These are phyloP conservation scores for Galaxea fascicularis DNA, from an alignment of 92 coral and sea anemone genomes.

Conservation along the genomic window DNA sequence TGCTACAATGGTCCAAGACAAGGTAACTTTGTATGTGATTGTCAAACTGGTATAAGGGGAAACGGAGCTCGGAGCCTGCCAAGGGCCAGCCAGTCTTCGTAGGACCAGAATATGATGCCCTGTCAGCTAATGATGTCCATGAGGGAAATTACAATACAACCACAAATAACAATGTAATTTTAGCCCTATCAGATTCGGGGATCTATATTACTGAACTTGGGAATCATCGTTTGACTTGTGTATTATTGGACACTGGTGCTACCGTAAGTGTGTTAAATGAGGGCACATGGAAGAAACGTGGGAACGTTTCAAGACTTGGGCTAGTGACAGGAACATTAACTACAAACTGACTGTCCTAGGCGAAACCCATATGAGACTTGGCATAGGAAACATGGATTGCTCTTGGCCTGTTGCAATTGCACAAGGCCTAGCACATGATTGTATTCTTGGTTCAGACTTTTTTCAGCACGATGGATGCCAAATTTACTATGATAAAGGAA, in stretches of 20 bases:
- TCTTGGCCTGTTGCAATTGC: conserved; percentile 35
- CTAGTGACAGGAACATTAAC: conserved; percentile 57
- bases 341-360: conserved; percentile 33
- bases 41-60: conserved; percentile 5
- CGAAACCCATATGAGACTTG: conserved; percentile 33
- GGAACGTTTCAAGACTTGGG: conserved; percentile 4
- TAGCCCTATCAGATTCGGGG: conserved; percentile 38
- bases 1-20: conserved; percentile 5
- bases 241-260: conserved; percentile 59
- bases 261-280: conserved; percentile 55
- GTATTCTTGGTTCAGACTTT: conserved; percentile 58
- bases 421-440: conserved; percentile 44
- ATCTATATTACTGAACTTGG: conserved; percentile 50
- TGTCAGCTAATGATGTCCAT: neutral
- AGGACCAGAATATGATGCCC: neutral
- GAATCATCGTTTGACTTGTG: conserved; percentile 41
- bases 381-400: conserved; percentile 28
- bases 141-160: neutral
- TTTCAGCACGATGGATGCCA: conserved; percentile 49
- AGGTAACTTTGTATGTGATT: neutral
- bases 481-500: conserved; percentile 55
- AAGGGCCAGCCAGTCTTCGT: neutral
- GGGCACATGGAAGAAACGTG: conserved; percentile 36
- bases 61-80: conserved; percentile 34
- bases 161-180: neutral